phyloP scores from a whole-genome alignment of 2,888 invertebrate species.

The Spodoptera picta region DNA sequence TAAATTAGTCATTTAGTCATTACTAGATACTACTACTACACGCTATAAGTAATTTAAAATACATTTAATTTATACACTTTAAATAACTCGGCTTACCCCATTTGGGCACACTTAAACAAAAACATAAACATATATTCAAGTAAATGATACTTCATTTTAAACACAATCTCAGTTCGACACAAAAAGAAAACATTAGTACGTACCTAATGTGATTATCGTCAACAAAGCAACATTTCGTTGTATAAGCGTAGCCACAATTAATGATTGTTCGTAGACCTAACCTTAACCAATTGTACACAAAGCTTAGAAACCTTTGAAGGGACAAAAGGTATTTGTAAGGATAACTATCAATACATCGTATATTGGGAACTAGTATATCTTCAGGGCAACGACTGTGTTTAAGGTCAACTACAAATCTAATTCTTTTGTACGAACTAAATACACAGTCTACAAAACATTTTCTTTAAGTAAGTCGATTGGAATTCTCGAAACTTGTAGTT shows the following conservation, averaged over 20 bases:
- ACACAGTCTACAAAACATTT: conserved; percentile 9
- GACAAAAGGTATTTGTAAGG: conserved; percentile 43
- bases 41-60: no score
- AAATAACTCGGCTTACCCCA: no score
- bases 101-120: no score
- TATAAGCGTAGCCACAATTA: conserved; percentile 29
- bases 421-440: conserved; percentile 16
- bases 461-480: background rate
- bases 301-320: conserved; percentile 3
- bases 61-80: no score
- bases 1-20: no score
- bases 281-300: conserved; percentile 17
- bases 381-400: conserved; percentile 16
- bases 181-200: no score
- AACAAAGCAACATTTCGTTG: conserved; percentile 1
- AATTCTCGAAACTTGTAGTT: conserved; percentile 7
- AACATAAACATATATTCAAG: no score
- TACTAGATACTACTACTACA: no score
- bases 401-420: conserved; percentile 36
- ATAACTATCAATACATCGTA: conserved; percentile 33
- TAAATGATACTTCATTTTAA: no score
- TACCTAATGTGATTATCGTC: no score
- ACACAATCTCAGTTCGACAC: no score
- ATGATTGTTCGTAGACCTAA: conserved; percentile 10
- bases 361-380: conserved; percentile 18